Conservation (phyloP, 2,113 vertebrate species). For the Ptilonorhynchus violaceus region DNA sequence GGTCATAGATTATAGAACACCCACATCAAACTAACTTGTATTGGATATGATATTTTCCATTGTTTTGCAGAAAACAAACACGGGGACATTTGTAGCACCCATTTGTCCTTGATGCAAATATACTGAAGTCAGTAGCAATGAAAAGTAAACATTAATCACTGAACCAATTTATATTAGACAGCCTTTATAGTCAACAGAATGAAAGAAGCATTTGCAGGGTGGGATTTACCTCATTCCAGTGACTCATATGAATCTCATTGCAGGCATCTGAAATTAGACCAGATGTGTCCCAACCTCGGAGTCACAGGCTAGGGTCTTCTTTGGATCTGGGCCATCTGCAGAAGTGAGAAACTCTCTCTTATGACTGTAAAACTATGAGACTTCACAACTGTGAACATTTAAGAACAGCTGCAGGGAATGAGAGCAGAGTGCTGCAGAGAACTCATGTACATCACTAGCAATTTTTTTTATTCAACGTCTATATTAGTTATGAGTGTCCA, state of each 20-base stretch:
- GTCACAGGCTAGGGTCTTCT: background rate
- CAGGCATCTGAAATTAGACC: background rate
- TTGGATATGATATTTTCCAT: background rate
- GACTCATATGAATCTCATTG: background rate
- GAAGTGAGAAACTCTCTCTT: background rate
- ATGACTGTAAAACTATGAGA: background rate
- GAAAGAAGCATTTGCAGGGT: background rate
- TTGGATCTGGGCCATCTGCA: background rate
- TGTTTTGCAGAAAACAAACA: background rate
- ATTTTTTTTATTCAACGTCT: background rate
- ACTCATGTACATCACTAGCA: background rate
- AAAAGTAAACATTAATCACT: background rate
- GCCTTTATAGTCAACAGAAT: background rate
- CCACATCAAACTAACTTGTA: background rate
- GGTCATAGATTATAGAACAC: background rate
- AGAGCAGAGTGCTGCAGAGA: background rate
- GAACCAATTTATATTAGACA: background rate
- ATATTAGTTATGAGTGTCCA: background rate
- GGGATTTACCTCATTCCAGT: background rate
- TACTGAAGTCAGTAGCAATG: background rate
- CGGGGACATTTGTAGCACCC: background rate
- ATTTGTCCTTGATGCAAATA: background rate
- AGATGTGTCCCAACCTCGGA: background rate
- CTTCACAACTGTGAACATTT: background rate
- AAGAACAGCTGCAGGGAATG: background rate